These are phyloP conservation scores for Dreissena rostriformis DNA, from an alignment of 1,140 invertebrate genomes.

Conservation along the genomic window DNA sequence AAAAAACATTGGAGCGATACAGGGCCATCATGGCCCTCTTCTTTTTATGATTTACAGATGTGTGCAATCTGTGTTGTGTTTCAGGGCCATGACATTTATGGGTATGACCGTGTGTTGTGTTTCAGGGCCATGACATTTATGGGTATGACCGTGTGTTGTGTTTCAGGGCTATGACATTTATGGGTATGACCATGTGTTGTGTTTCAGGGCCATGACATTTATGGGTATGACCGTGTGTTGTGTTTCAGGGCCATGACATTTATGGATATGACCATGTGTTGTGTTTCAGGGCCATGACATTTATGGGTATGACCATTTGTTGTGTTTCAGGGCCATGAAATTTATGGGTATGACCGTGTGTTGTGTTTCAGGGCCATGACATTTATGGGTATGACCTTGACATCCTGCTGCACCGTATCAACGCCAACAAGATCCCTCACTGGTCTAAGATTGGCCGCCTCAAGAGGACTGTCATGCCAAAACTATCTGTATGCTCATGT, in stretches of 20 bases:
- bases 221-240: slow-evolving; percentile 90
- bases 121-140: slow-evolving; percentile 94
- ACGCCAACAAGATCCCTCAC: slow-evolving; percentile 88
- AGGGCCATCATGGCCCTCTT: too few relatives aligned
- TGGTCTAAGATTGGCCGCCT: slow-evolving; percentile 96
- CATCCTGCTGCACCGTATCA: slow-evolving; percentile 91
- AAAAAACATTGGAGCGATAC: too few relatives aligned
- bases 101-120: slow-evolving; percentile 94
- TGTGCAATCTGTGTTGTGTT: too few relatives aligned
- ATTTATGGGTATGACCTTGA: slow-evolving; percentile 93
- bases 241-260: too few relatives aligned
- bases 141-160: slow-evolving; percentile 94
- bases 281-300: too few relatives aligned
- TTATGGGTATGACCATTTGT: too few relatives aligned
- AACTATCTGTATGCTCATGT: slow-evolving; percentile 75
- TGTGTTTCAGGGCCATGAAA: too few relatives aligned
- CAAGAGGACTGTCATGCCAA: slow-evolving; percentile 86
- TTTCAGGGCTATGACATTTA: slow-evolving; percentile 95
- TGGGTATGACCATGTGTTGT: slow-evolving; percentile 93
- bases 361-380: slow-evolving; percentile 88
- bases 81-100: slow-evolving; percentile 92
- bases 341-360: too few relatives aligned
- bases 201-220: slow-evolving; percentile 95
- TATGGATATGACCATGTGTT: too few relatives aligned
- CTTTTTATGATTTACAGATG: too few relatives aligned